Evolutionary conservation across 1,140 invertebrate species (phyloP), one percentile per base, ranked within the genome.

Genomic region (Drosophila bocki): DNA sequence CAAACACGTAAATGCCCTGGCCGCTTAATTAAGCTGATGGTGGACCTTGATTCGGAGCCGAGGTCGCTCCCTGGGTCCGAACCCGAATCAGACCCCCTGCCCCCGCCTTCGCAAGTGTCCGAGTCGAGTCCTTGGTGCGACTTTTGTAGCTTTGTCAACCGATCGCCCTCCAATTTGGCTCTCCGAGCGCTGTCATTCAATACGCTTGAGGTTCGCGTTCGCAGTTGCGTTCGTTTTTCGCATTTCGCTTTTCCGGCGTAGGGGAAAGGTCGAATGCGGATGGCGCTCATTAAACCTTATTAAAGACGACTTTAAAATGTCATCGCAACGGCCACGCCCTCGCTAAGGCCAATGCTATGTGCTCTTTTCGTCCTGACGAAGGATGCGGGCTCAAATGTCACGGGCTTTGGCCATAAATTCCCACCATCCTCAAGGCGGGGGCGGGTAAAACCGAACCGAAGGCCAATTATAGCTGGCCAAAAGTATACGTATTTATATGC

Each of bases 361-460:
- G 77, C 29, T 33, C 29, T 42, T 26, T 29, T 6, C 3, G 11
- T 11, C 29, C 35, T 87, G 84, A 87, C 80, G 78, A 87, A 83
- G 84, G 84, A 88, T 80, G 45, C 68, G 80, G 62, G 84, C 69
- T 87, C 84, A 87, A 87, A 64, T 80, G 84, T 87, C 85, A 88
- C 58, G 42, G 41, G 44, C 42, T 26, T 48, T n/a, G 72, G 58
- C 69, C 80, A 87, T 87, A 87, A 87, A 88, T 87, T 88, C 62
- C 57, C 35, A 45, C 37, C 48, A 17, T 6, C 50, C 8, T 32
- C 37, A 19, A 7, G 11, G 0, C 7, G 48, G 11, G 17, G 8
- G 22, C 13, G 41, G 32, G n/a, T 47, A 42, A 42, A 44, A 56
- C 54, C 53, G 56, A 78, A 63, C 42, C 72, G 59, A 74, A 77